A percentile compares a stretch with the other conserved stretches of the same genome.
Conservation (phyloP, 1,140 invertebrate genomes). For the Drosophila funebris region DNA sequence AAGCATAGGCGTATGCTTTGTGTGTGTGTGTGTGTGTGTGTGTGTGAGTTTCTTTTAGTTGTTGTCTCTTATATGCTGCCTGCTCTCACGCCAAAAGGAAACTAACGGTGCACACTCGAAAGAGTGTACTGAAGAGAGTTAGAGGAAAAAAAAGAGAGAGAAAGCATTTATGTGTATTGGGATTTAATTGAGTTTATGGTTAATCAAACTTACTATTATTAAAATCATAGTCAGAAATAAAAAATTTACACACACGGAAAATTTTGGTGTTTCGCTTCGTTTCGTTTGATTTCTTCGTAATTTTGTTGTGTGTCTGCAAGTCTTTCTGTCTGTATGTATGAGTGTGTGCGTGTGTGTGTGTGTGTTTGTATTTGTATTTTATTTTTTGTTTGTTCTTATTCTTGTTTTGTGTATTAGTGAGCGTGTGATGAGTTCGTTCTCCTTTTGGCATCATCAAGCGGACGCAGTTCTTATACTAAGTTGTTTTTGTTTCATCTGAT, state of each 20-base stretch:
- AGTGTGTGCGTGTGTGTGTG: conserved; percentile 6
- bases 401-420: background rate
- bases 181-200: conserved; percentile 1
- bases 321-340: background rate
- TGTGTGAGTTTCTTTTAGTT: background rate
- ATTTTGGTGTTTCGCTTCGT: conserved; percentile 14
- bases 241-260: conserved; percentile 1
- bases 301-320: background rate
- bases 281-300: background rate
- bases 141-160: background rate
- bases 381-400: background rate
- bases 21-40: conserved; percentile 1
- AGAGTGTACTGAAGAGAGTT: background rate
- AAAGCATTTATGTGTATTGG: background rate
- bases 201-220: background rate
- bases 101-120: background rate
- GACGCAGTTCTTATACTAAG: too few relatives aligned
- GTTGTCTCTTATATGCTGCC: too few relatives aligned
- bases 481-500: background rate
- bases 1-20: background rate
- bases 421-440: background rate
- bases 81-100: background rate
- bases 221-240: background rate
- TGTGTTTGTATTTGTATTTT: background rate
- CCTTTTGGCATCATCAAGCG: too few relatives aligned